These are phyloP conservation scores for Bradypus variegatus DNA, from an alignment of 2,797 vertebrate species.

Conservation along the genomic window DNA sequence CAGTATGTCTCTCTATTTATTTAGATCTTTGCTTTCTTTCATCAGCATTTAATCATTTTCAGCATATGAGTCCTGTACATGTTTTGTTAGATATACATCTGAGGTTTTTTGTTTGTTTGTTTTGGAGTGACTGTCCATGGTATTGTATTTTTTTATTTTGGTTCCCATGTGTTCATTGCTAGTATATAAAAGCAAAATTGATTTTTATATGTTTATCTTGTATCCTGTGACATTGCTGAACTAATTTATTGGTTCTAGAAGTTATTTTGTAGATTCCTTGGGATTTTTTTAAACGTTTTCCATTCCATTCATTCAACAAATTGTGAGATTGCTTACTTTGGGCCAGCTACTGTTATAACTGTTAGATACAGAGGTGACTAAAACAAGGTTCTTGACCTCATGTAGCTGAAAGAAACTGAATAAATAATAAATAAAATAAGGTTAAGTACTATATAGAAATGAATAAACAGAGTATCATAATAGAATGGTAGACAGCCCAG, in stretches of 20 bases:
- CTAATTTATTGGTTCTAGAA: not conserved
- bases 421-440: not conserved
- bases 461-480: not conserved
- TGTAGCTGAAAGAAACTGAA: not conserved
- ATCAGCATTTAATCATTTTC: not conserved
- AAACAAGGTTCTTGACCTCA: not conserved
- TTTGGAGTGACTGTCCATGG: not conserved
- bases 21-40: not conserved
- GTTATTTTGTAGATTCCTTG: not conserved
- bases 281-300: not conserved
- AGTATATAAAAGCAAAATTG: not conserved
- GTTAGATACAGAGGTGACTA: not conserved
- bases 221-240: not conserved
- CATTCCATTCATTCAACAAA: not conserved
- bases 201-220: not conserved
- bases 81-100: not conserved
- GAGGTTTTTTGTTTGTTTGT: not conserved
- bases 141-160: not conserved
- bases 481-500: not conserved
- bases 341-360: not conserved
- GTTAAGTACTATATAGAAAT: not conserved
- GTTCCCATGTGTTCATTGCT: not conserved
- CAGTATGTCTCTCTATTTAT: not conserved
- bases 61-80: not conserved
- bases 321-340: not conserved